Percentiles rank a stretch among this genome's conserved stretches.
phyloP scores from a whole-genome alignment of 2,888 invertebrate genomes.

The Conomelus anceps region DNA sequence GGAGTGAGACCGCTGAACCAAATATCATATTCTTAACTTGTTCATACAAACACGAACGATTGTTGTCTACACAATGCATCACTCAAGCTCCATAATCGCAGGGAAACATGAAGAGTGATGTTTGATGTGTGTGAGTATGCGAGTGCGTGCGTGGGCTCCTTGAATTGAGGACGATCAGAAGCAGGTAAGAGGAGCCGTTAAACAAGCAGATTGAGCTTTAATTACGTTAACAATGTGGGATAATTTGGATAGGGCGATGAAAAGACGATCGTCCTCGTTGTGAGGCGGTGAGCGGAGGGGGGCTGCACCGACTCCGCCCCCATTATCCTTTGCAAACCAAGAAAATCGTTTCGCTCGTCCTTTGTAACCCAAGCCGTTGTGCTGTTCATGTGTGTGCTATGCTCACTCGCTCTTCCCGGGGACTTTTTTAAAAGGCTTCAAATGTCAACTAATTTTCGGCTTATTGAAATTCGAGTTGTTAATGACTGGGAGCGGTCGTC shows the following conservation, averaged over 20 bases:
- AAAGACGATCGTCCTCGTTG: background rate
- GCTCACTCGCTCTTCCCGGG: background rate
- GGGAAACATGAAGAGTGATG: background rate
- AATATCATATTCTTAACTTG: background rate
- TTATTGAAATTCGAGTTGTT: slow-evolving; percentile 33
- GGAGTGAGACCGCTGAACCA: background rate
- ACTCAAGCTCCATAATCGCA: background rate
- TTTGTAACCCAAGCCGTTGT: slow-evolving; percentile 7
- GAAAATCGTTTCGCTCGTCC: slow-evolving; percentile 5
- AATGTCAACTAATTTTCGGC: slow-evolving; percentile 35
- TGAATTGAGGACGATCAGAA: background rate
- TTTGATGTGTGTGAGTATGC: background rate
- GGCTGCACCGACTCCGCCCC: background rate
- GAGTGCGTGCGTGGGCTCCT: background rate
- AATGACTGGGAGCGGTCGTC: slow-evolving; percentile 22
- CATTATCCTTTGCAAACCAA: slow-evolving; percentile 9
- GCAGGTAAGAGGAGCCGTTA: background rate
- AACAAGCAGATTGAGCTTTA: background rate
- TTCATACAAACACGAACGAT: background rate
- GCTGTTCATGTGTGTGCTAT: background rate
- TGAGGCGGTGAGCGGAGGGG: background rate
- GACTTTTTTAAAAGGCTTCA: slow-evolving; percentile 23
- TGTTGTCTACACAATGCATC: background rate
- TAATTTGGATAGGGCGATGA: background rate
- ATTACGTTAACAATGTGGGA: slow-evolving; percentile 8